Base-by-base conservation (phyloP, 1,140 invertebrate species). In the Drosophila bipectinata region DNA sequence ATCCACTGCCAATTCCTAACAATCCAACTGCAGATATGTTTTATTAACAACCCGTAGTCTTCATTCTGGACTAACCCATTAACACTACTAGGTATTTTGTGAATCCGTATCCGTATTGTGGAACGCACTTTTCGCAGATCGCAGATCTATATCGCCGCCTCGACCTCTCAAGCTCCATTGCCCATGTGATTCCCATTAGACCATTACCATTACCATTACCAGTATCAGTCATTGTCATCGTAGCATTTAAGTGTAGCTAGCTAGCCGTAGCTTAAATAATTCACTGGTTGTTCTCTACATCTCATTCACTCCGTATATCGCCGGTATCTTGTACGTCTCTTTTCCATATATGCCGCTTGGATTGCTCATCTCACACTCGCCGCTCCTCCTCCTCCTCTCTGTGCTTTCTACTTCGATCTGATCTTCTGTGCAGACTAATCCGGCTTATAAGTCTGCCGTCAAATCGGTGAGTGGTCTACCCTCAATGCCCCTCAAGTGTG, bases 401-500 rank as follows among this genome's bases (percentile, higher is more conserved):
- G 75, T 90, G 76, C 72, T 76, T 77, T 79, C 61, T 72, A 53
- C 71, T 79, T 44, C 21, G 58, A 24, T 24, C 8, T 47, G 44
- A 47, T 67, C 51, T 41, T 64, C 62, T 62, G 94, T 94, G 67
- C 92, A 96, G 95, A 95, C 96, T 32, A 97, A 97, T 93, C 96
- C 96, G 73, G 96, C 96, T 77, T 93, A 97, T 85, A 96, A 96
- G 93, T 95, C 94, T 81, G 96, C 96, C 75, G 95, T 96, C 49
- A 96, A 96, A 93, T 95, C 95, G 91, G 96, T 96, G 93, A 95
- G 94, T 93, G 90, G 89, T 72, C 26, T 5, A 58, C 39, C 45
- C 18, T 9, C 15, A 18, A 14, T 15, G 6, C 0, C 21, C 9
- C 18, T 18, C 44, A 10, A 21, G 6, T 24, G 24, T 21, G 10